phyloP scores from a whole-genome alignment of 2,113 vertebrate species.

The Talpa occidentalis region DNA sequence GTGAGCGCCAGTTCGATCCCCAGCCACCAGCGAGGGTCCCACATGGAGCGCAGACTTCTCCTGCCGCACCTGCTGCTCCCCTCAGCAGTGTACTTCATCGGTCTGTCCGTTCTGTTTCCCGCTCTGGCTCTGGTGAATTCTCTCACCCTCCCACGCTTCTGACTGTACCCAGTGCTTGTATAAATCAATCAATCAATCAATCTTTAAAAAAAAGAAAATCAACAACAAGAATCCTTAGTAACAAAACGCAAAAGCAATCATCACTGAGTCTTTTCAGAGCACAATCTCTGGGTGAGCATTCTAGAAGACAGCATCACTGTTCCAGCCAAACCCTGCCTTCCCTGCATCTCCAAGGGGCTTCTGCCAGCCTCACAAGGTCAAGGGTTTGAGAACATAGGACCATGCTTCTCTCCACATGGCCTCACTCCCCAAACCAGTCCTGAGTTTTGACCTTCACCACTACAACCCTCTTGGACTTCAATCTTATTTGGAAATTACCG shows the following conservation, averaged over 20 bases:
- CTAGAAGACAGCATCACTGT: background rate
- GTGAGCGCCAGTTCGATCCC: too few relatives aligned
- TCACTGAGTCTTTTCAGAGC: background rate
- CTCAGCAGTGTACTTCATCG: too few relatives aligned
- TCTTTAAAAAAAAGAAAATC: background rate
- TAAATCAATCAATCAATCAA: too few relatives aligned
- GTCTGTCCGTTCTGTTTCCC: too few relatives aligned
- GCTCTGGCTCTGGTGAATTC: too few relatives aligned
- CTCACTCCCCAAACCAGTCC: constrained; percentile 56
- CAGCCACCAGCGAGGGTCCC: too few relatives aligned
- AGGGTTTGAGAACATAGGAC: background rate
- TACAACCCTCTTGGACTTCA: background rate
- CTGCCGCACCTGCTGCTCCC: too few relatives aligned
- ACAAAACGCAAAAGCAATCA: background rate
- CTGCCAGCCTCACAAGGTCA: background rate
- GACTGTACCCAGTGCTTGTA: too few relatives aligned
- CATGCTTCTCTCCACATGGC: constrained; percentile 33
- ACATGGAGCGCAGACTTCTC: too few relatives aligned
- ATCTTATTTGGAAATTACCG: constrained; percentile 46
- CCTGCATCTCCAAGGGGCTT: background rate
- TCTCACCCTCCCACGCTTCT: too few relatives aligned
- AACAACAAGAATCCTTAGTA: background rate
- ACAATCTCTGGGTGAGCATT: background rate
- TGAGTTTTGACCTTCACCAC: constrained; percentile 51
- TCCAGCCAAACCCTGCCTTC: background rate